Conservation (phyloP, 2,113 vertebrate species). For the Sylvietta virens region DNA sequence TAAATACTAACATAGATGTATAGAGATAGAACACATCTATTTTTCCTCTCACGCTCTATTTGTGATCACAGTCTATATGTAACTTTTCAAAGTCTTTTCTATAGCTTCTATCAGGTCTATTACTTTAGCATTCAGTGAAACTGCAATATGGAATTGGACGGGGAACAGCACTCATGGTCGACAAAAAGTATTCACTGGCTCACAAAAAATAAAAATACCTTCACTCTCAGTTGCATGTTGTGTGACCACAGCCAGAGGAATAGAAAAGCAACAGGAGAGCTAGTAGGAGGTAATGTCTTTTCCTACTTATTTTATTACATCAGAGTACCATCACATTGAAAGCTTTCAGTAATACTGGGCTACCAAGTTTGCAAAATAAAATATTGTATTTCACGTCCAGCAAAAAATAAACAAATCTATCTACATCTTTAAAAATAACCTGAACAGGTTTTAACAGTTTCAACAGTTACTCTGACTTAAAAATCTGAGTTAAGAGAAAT, state of each 20-base stretch:
- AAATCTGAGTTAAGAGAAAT: not conserved
- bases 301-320: constrained; percentile 20
- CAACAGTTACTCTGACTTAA: not conserved
- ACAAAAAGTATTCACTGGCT: not conserved
- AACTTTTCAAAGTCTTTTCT: not conserved
- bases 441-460: not conserved
- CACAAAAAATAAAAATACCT: not conserved
- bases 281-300: constrained; percentile 2
- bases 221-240: not conserved
- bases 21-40: not conserved
- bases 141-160: not conserved
- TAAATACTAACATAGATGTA: not conserved
- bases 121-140: not conserved
- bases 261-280: not conserved
- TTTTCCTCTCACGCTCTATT: not conserved
- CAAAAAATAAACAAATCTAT: not conserved
- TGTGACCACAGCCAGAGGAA: not conserved
- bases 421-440: not conserved
- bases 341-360: not conserved
- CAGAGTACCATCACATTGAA: not conserved
- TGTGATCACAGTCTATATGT: not conserved
- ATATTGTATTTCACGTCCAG: not conserved
- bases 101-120: not conserved
- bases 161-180: not conserved
- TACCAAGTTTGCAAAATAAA: not conserved